Percentiles rank a stretch among this genome's conserved stretches.
Evolutionary conservation across 2,113 vertebrate genomes (phyloP).

Genomic region (Peromyscus leucopus): DNA sequence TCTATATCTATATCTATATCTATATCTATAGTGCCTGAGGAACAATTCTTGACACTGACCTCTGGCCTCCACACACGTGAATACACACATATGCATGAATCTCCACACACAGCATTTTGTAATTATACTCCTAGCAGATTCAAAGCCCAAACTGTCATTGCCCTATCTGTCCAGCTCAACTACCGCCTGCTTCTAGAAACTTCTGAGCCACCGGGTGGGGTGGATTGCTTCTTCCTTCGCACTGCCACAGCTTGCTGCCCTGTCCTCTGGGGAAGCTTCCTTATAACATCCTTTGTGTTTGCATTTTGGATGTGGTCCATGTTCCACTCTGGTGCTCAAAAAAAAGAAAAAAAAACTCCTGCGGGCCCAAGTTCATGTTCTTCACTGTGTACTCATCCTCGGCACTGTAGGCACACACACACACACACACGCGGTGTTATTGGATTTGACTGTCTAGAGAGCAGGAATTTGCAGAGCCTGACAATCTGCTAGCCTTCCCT

Average conservation of each 20-base stretch:
- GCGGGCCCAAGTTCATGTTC: background rate
- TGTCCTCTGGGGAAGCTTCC: background rate
- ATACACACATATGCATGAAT: too few species aligned
- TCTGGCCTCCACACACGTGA: background rate
- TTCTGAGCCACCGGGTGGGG: background rate
- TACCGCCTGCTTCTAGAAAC: background rate
- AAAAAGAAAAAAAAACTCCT: background rate
- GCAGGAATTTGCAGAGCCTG: background rate
- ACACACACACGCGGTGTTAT: background rate
- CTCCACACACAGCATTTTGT: background rate
- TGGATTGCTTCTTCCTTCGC: background rate
- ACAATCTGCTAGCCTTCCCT: background rate
- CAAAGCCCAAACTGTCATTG: background rate
- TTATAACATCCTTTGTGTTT: background rate
- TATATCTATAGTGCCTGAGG: background rate
- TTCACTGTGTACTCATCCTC: fast-evolving
- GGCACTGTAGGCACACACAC: background rate
- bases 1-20: too few species aligned
- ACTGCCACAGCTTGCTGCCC: background rate
- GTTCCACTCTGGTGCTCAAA: background rate
- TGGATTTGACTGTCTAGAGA: background rate
- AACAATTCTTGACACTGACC: background rate
- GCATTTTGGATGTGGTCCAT: background rate
- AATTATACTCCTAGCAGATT: background rate
- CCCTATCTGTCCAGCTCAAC: background rate